phyloP scores from a whole-genome alignment of 23 tunicate species.

The Styela plicata region DNA sequence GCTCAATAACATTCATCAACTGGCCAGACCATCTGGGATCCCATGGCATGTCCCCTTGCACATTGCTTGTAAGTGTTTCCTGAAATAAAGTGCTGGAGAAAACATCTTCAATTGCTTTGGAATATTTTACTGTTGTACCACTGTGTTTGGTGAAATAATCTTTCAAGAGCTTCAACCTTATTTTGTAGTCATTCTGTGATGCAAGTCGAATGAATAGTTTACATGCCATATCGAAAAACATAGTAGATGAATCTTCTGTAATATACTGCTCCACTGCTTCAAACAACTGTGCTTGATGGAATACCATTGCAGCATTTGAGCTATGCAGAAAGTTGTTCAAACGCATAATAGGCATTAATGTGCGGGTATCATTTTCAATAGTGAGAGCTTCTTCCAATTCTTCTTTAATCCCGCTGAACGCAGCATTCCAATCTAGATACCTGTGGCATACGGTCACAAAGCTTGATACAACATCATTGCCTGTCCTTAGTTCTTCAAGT shows the following conservation, averaged over 20 bases:
- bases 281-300: slow-evolving; percentile 16
- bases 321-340: not conserved
- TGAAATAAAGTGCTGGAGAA: not conserved
- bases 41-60: slow-evolving; percentile 48
- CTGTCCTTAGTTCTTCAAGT: slow-evolving; percentile 12
- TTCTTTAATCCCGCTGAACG: not conserved
- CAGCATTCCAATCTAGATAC: not conserved
- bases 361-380: not conserved
- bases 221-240: not conserved
- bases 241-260: not conserved
- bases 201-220: not conserved
- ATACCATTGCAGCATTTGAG: not conserved
- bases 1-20: slow-evolving; percentile 5
- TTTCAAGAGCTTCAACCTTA: not conserved
- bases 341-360: not conserved
- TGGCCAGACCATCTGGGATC: slow-evolving; percentile 45
- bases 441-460: not conserved
- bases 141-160: not conserved
- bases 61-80: not conserved
- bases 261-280: not conserved
- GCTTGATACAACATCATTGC: not conserved
- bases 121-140: not conserved
- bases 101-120: not conserved
- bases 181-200: not conserved
- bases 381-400: not conserved